A percentile compares a stretch with the other conserved stretches of the same genome.
phyloP scores from a whole-genome alignment of 2,888 invertebrate genomes.

The Volucella inflata region DNA sequence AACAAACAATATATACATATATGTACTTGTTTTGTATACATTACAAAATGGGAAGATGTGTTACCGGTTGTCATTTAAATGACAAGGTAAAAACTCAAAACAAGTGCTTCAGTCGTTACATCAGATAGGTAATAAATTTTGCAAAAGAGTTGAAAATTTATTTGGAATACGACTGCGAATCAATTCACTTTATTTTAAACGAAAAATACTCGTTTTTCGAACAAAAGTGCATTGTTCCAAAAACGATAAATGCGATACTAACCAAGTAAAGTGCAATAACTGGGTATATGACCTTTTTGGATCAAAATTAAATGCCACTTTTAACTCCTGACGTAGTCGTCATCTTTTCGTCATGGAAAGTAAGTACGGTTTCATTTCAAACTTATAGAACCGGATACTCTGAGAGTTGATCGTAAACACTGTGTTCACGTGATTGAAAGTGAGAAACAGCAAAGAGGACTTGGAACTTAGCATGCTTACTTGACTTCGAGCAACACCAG shows the following conservation, averaged over 20 bases:
- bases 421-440: neutral
- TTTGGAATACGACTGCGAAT: too few species aligned
- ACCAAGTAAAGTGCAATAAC: too few species aligned
- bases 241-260: neutral
- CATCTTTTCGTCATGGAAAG: conserved; percentile 2
- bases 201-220: too few species aligned
- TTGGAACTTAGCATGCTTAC: too few species aligned
- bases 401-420: neutral
- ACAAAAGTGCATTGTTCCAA: neutral
- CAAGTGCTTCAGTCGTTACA: too few species aligned
- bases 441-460: too few species aligned
- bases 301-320: neutral
- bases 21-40: neutral
- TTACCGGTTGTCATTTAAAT: neutral
- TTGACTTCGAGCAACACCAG: too few species aligned
- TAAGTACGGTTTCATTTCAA: neutral
- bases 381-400: neutral
- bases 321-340: neutral
- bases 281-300: too few species aligned
- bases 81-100: conserved; percentile 1
- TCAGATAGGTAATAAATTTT: too few species aligned
- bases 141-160: too few species aligned
- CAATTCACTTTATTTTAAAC: too few species aligned
- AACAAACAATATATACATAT: neutral
- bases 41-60: neutral